Evolutionary conservation across 2,888 invertebrate species (phyloP).

Genomic region (Endotricha flammealis): DNA sequence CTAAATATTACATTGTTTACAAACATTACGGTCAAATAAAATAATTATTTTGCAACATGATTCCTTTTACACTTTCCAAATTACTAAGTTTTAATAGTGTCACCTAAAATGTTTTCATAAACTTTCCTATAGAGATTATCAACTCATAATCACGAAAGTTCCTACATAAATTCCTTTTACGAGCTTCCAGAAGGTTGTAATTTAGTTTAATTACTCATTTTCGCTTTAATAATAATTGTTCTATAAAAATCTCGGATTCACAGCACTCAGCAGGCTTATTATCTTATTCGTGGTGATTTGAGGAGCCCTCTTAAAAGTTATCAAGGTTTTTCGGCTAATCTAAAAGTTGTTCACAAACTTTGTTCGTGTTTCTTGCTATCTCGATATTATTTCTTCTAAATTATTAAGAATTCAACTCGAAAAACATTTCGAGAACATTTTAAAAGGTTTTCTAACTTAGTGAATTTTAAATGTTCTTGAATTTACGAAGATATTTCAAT

Average conservation of each 20-base stretch:
- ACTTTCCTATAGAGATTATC: conserved; percentile 18
- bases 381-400: conserved; percentile 25
- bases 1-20: too few species aligned
- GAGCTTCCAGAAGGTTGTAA: conserved; percentile 18
- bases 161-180: conserved; percentile 20
- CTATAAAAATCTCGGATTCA: conserved; percentile 9
- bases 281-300: conserved; percentile 18
- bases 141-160: conserved; percentile 23
- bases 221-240: conserved; percentile 17
- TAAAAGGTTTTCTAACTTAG: conserved; percentile 8
- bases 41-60: not conserved
- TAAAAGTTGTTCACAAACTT: conserved; percentile 35
- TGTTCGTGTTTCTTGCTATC: conserved; percentile 17
- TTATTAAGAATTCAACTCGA: conserved; percentile 19
- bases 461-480: conserved; percentile 9
- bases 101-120: conserved; percentile 18
- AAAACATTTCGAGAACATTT: conserved; percentile 15
- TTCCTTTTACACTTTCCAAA: not conserved
- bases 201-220: conserved; percentile 22
- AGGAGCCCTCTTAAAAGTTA: conserved; percentile 30
- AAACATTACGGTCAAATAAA: too few species aligned
- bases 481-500: too few species aligned
- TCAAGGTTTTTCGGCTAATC: conserved; percentile 29
- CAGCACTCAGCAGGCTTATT: conserved; percentile 13
- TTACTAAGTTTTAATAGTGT: conserved; percentile 8